phyloP scores from a whole-genome alignment of 2,888 invertebrate genomes.

The Polydrusus cervinus region DNA sequence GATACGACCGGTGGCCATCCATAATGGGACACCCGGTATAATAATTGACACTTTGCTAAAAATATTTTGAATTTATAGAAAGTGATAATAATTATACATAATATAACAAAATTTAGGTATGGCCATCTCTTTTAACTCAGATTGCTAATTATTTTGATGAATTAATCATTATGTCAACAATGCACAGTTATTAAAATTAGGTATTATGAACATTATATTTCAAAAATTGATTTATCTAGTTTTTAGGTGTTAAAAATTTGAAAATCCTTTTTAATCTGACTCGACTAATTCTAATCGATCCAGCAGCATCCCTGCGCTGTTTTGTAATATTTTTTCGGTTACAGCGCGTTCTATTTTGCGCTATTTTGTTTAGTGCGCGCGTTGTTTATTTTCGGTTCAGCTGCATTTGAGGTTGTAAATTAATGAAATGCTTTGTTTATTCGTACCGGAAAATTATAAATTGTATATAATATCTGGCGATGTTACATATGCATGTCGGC shows the following conservation, averaged over 20 bases:
- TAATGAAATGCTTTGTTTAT: constrained; percentile 65
- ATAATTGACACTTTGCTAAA: too few species aligned
- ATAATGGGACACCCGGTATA: too few species aligned
- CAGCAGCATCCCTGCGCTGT: constrained; percentile 60
- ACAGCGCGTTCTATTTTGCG: constrained; percentile 52
- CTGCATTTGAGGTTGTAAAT: constrained; percentile 64
- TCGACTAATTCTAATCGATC: constrained; percentile 58
- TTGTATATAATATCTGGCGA: constrained; percentile 63
- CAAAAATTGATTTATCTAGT: too few species aligned
- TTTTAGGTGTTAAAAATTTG: constrained; percentile 2
- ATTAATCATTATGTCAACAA: too few species aligned
- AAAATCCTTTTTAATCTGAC: constrained; percentile 16
- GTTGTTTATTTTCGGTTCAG: constrained; percentile 65
- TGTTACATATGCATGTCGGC: constrained; percentile 60
- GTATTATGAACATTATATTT: too few species aligned
- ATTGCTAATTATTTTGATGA: too few species aligned
- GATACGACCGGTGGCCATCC: too few species aligned
- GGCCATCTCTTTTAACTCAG: too few species aligned
- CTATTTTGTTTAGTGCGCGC: constrained; percentile 62
- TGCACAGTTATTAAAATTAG: too few species aligned
- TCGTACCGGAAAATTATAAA: constrained; percentile 63
- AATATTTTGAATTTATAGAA: too few species aligned
- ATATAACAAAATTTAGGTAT: too few species aligned
- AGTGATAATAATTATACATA: too few species aligned
- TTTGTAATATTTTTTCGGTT: constrained; percentile 64